Percentiles rank a stretch among this genome's conserved stretches.
phyloP scores from a whole-genome alignment of 2,113 vertebrate genomes.

The Orycteropus afer region DNA sequence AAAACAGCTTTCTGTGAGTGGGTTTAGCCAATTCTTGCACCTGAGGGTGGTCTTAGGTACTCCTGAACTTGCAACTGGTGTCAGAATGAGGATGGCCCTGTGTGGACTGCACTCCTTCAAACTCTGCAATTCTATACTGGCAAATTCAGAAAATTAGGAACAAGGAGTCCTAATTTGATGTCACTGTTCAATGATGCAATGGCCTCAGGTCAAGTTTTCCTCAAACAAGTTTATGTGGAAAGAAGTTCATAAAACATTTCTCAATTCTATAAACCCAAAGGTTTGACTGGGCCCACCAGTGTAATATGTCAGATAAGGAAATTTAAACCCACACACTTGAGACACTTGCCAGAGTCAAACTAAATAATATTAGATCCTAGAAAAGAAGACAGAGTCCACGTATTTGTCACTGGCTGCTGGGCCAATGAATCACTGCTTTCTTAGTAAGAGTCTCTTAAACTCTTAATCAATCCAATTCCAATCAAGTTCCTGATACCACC shows the following conservation, averaged over 20 bases:
- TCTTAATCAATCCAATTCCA: neutral
- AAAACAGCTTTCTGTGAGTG: neutral
- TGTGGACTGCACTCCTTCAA: neutral
- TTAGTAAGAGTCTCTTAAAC: neutral
- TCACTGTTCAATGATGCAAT: neutral
- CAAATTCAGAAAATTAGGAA: slow-evolving; percentile 29
- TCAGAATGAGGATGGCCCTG: neutral
- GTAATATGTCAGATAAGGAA: slow-evolving; percentile 11
- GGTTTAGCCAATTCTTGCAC: neutral
- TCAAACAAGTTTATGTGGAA: neutral
- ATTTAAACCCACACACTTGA: slow-evolving; percentile 1
- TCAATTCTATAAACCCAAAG: slow-evolving; percentile 19
- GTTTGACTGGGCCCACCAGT: neutral
- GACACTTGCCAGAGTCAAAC: neutral
- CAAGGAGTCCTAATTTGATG: neutral
- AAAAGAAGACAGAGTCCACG: neutral
- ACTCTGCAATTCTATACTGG: neutral
- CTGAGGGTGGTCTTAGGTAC: neutral
- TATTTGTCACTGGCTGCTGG: neutral
- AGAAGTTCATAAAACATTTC: neutral
- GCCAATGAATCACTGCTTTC: neutral
- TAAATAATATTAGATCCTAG: neutral
- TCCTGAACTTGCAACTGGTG: neutral
- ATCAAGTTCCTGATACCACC: neutral
- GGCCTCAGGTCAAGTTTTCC: slow-evolving; percentile 3